phyloP scores from a whole-genome alignment of 2,113 vertebrate genomes.

The Theropithecus gelada region DNA sequence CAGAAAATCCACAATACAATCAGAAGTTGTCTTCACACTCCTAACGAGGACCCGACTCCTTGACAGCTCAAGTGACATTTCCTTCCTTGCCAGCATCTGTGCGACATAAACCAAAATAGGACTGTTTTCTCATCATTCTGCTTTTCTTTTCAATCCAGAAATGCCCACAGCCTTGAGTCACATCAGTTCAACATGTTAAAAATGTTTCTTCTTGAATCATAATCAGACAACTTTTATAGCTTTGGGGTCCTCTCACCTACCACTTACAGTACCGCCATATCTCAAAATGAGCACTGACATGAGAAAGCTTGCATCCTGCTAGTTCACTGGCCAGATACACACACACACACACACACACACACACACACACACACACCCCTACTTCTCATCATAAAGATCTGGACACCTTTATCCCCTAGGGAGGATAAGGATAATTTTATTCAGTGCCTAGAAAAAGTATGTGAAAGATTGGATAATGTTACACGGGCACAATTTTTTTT shows the following conservation, averaged over 20 bases:
- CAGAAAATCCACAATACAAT: neutral
- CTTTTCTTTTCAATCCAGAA: neutral
- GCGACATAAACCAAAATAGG: neutral
- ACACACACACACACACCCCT: neutral
- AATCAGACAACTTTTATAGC: neutral
- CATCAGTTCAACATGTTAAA: neutral
- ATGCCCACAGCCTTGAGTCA: neutral
- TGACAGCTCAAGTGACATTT: neutral
- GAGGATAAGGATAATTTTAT: neutral
- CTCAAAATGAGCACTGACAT: neutral
- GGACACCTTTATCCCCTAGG: neutral
- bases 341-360: neutral
- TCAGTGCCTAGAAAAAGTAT: neutral
- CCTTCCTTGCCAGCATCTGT: neutral
- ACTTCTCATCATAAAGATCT: neutral
- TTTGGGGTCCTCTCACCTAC: neutral
- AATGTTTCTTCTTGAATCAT: constrained; percentile 1
- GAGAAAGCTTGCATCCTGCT: neutral
- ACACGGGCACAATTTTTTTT: neutral
- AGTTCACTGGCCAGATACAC: neutral
- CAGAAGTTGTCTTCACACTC: constrained; percentile 9
- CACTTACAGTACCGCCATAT: neutral
- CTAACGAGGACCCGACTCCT: neutral
- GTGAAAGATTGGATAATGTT: neutral
- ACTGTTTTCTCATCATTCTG: neutral